Base-by-base conservation (phyloP, 2,888 invertebrate species). In the Stratiomys singularior region DNA sequence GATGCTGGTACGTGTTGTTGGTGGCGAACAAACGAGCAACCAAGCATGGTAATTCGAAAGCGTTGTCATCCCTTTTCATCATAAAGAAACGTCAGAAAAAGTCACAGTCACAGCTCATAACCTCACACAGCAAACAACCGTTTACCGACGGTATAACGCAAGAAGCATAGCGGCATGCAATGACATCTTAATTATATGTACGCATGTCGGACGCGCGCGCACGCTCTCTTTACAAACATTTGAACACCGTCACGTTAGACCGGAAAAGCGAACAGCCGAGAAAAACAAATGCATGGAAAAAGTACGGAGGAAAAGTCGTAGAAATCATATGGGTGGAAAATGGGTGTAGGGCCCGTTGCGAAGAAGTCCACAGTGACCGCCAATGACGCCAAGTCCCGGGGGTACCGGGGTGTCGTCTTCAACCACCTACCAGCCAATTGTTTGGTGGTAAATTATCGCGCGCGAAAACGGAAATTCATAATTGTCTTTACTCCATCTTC, bases 61-160 rank as follows among this genome's bases (percentile, higher is more conserved):
- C 46, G 47, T 46, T 18, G 46, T 66, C 66, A 66, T 69, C 69
- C 69, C 69, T 27, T 47, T 47, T 47, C 21, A 46, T 11, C 47
- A n/a, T 47, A 25, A 46, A 25, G 30, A 23, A 47, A 47, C 74
- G 58, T 60, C 58, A 58, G 58, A 37, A 47, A 52, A 44, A 52
- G 72, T 72, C 72, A 74, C 74, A 60, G 74, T 74, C 74, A 74
- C 74, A 74, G 74, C 74, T 74, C 74, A 74, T 74, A 74, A 74
- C 74, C 74, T 74, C 74, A 74, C 69, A 69, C 69, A 69, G 47
- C 46, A 46, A 47, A 69, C 69, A 69, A 69, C 69, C 69, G 69
- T 69, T 69, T 69, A 46, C 69, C 69, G 69, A 69, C 69, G 69
- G 69, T 23, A 46, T 47, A 69, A 47, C 47, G 69, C 69, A 47